Evolutionary conservation across 2,797 vertebrate genomes (phyloP), one percentile per base, ranked within the genome.

Genomic region (Capromys pilorides): DNA sequence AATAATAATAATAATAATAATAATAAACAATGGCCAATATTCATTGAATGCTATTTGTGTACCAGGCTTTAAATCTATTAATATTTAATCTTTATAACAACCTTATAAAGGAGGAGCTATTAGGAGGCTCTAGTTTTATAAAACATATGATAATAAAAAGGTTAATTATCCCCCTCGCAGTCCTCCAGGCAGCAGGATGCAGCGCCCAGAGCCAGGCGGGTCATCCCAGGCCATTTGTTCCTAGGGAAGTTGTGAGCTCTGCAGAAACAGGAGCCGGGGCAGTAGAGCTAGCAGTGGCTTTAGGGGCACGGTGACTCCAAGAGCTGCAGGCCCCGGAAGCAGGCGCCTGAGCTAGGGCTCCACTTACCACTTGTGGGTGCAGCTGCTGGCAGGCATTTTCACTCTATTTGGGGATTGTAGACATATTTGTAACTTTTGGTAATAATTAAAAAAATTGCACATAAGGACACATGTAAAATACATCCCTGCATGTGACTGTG

Each of bases 111-210:
- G 86, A 88, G 67, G 61, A 45, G 5, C 71, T 36, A 59, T 86
- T 61, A 80, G 24, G 79, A 86, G 59, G 69, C 59, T 91, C 62
- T 8, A 57, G 61, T 87, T 79, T 79, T 79, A 82, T 26, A 88
- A 81, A 28, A 95, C 41, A 62, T 16, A 21, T 95, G 80, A 45
- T 31, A 66, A 81, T 69, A 64, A 79, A 66, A 89, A 86, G 39
- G 1, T 86, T 64, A 93, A 81, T 81, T 88, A 86, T 86, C 33
- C 18, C 21, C 57, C 6, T 83, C n/a, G 69, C 83, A 61, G 7
- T 94, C 66, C 84, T 57, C 41, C 77, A 79, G 41, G 28, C 69
- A 31, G 36, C 51, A 51, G 22, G 31, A 83, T 67, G 88, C 54
- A 78, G 49, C 51, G 26, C 79, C 49, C 10, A 77, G 80, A 81